A percentile compares a stretch with the other conserved stretches of the same genome.
These are phyloP conservation scores for Zoanthus solanderi DNA, from an alignment of 92 coral and sea anemone species.

Conservation along the genomic window DNA sequence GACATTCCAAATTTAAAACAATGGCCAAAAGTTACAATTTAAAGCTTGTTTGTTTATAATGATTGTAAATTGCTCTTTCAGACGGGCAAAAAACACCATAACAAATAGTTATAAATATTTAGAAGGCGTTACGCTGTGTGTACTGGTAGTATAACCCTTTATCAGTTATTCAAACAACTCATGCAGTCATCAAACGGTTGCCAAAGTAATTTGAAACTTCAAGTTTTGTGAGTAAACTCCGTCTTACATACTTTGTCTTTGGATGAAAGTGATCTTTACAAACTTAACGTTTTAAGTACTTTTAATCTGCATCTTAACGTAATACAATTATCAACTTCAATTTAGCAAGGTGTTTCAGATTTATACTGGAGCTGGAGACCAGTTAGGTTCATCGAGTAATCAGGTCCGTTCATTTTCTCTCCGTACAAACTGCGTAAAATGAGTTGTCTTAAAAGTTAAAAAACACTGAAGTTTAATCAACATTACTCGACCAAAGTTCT, in stretches of 20 bases:
- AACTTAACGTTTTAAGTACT: no score
- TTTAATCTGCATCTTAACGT: neutral
- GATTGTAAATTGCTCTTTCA: neutral
- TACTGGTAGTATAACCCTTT: neutral
- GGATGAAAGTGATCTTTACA: neutral
- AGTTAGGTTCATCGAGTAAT: neutral
- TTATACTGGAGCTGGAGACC: neutral
- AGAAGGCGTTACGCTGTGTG: neutral
- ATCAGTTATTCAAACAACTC: neutral
- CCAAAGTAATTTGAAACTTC: neutral
- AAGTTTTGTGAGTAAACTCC: neutral
- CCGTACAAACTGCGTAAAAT: neutral
- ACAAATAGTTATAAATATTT: conserved; percentile 10
- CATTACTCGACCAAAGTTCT: neutral
- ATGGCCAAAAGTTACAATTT: neutral
- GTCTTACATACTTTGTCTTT: neutral
- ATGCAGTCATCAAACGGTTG: neutral
- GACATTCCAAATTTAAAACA: neutral
- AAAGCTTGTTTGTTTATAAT: neutral
- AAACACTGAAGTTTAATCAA: neutral
- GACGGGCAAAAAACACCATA: neutral
- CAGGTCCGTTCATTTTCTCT: neutral
- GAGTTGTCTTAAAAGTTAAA: neutral
- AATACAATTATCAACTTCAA: neutral
- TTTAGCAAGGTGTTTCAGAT: neutral